phyloP scores from a whole-genome alignment of 2,113 vertebrate genomes.

The Scalopus aquaticus region DNA sequence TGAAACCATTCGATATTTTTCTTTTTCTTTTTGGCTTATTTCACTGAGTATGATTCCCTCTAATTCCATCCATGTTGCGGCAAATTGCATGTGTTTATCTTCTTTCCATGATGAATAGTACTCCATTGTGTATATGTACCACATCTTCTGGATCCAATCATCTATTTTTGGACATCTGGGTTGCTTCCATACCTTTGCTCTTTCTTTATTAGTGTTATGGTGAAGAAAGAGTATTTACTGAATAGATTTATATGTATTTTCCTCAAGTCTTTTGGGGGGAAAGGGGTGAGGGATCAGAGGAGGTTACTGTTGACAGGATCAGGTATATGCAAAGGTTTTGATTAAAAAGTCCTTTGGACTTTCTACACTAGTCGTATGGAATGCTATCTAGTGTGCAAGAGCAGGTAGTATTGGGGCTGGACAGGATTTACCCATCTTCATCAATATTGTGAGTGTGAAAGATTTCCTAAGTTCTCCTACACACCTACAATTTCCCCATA shows the following conservation, averaged over 20 bases:
- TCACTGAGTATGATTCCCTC: no score
- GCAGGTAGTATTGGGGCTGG: rapidly evolving
- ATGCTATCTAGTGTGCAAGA: neutral
- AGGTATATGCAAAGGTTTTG: neutral
- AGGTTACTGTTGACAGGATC: neutral
- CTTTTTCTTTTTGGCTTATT: no score
- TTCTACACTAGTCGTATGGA: neutral
- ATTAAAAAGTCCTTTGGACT: neutral
- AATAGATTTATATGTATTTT: constrained; percentile 57
- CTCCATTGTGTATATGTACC: no score
- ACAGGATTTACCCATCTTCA: no score
- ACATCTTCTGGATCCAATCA: no score
- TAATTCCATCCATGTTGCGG: no score
- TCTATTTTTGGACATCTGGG: no score
- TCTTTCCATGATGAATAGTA: no score
- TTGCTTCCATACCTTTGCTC: no score
- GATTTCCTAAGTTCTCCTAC: neutral
- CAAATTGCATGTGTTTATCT: no score
- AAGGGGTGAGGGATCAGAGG: neutral
- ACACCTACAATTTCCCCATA: neutral
- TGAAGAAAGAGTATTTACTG: neutral
- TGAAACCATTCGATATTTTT: no score
- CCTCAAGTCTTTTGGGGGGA: neutral
- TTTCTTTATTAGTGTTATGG: constrained; percentile 33
- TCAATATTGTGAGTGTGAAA: neutral